These are phyloP conservation scores for Scomber japonicus DNA, from an alignment of 2,113 vertebrate genomes.

Conservation along the genomic window DNA sequence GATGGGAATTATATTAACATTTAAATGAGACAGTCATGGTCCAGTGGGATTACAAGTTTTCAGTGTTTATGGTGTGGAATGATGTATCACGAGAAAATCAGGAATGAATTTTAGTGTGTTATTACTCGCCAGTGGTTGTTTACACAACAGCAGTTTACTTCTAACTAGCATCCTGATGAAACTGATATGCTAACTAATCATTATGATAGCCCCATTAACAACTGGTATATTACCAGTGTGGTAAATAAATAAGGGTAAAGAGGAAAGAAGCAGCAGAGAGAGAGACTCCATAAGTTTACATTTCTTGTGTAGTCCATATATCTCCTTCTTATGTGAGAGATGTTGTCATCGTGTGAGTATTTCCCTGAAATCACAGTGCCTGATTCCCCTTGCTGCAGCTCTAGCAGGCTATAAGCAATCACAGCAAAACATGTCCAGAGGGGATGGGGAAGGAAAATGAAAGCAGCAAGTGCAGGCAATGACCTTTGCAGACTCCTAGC, in stretches of 20 bases:
- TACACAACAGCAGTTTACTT: constrained; percentile 47
- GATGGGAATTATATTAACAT: constrained; percentile 82
- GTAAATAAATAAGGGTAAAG: constrained; percentile 17
- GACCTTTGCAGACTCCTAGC: constrained; percentile 80
- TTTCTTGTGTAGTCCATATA: constrained; percentile 44
- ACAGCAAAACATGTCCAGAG: constrained; percentile 71
- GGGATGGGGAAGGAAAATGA: constrained; percentile 67
- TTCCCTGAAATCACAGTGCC: constrained; percentile 48
- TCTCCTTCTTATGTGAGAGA: constrained; percentile 31
- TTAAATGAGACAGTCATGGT: constrained; percentile 80
- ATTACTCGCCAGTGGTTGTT: constrained; percentile 47
- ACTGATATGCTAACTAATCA: constrained; percentile 54
- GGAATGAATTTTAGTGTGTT: constrained; percentile 54
- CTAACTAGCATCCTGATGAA: constrained; percentile 46
- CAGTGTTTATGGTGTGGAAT: constrained; percentile 72
- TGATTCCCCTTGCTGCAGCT: constrained; percentile 52
- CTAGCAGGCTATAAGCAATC: constrained; percentile 68
- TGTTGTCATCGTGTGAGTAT: constrained; percentile 37
- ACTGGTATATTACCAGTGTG: not conserved
- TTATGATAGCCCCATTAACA: constrained; percentile 38
- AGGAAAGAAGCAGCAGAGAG: not conserved
- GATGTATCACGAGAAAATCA: constrained; percentile 60
- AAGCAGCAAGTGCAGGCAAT: constrained; percentile 70
- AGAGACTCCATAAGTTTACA: not conserved
- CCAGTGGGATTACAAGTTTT: constrained; percentile 68